phyloP scores from a whole-genome alignment of 2,113 vertebrate genomes.

The Myotis davidii region DNA sequence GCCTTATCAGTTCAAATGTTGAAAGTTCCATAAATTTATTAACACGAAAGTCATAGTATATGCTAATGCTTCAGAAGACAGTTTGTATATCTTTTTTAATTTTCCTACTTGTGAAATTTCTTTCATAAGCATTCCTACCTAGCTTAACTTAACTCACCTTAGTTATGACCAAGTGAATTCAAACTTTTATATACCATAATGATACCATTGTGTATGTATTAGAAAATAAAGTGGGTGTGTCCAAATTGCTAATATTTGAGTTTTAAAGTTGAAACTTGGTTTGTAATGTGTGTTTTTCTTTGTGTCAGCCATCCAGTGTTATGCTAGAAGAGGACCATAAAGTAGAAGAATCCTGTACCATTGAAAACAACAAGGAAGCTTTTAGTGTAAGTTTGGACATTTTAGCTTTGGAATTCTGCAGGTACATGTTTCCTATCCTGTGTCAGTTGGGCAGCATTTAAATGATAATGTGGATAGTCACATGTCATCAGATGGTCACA shows the following conservation, averaged over 20 bases:
- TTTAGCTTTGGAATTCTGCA: conserved; percentile 60
- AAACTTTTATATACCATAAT: background rate
- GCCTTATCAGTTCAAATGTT: background rate
- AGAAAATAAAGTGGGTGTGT: background rate
- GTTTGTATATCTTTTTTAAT: background rate
- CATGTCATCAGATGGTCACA: background rate
- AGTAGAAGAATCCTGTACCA: conserved; percentile 73
- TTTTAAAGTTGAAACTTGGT: background rate
- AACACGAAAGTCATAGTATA: background rate
- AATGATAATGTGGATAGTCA: background rate
- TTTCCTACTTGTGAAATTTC: background rate
- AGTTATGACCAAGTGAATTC: background rate
- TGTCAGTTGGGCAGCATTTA: background rate
- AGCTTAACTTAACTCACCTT: background rate
- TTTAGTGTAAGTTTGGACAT: conserved; percentile 91
- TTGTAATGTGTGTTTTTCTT: conserved; percentile 20
- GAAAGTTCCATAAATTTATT: background rate
- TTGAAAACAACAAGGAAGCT: conserved; percentile 91
- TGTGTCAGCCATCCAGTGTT: conserved; percentile 91
- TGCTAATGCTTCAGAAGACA: background rate
- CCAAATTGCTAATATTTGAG: background rate
- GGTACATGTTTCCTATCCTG: background rate
- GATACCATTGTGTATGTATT: background rate
- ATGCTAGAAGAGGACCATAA: conserved; percentile 90
- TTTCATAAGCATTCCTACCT: background rate